These are phyloP conservation scores for Mustelus asterias DNA, from an alignment of 2,113 vertebrate species.

Conservation along the genomic window DNA sequence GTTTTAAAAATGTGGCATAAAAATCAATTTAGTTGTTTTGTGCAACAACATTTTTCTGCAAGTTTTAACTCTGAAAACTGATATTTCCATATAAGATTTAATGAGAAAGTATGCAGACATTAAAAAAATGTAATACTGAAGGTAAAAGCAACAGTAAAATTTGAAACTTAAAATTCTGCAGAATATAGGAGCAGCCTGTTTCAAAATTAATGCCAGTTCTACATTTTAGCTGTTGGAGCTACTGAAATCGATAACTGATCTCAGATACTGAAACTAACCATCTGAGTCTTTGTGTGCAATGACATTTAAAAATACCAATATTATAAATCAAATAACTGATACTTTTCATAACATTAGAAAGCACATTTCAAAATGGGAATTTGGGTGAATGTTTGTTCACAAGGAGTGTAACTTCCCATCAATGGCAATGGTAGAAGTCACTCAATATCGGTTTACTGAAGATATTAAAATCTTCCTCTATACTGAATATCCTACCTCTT, in stretches of 20 bases:
- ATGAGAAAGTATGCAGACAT: neutral
- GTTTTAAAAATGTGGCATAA: slow-evolving; percentile 35
- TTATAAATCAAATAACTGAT: neutral
- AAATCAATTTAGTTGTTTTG: slow-evolving; percentile 26
- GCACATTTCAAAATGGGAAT: slow-evolving; percentile 6
- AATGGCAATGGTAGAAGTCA: neutral
- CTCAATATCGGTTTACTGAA: neutral
- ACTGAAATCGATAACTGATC: neutral
- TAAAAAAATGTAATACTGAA: neutral
- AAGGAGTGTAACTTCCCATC: neutral
- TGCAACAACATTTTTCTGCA: neutral
- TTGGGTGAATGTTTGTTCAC: neutral
- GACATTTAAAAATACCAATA: neutral
- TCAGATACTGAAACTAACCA: neutral
- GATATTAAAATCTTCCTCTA: neutral
- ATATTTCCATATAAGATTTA: slow-evolving; percentile 6
- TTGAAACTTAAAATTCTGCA: slow-evolving; percentile 31
- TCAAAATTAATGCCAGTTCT: neutral
- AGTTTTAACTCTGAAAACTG: slow-evolving; percentile 32
- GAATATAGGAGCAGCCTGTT: slow-evolving; percentile 22
- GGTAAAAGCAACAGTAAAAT: neutral
- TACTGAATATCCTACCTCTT: neutral
- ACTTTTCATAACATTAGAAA: neutral
- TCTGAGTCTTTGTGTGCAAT: neutral
- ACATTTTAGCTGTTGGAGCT: slow-evolving; percentile 12